Conservation (phyloP, 2,888 invertebrate species). For the Sarcophaga subvicina region DNA sequence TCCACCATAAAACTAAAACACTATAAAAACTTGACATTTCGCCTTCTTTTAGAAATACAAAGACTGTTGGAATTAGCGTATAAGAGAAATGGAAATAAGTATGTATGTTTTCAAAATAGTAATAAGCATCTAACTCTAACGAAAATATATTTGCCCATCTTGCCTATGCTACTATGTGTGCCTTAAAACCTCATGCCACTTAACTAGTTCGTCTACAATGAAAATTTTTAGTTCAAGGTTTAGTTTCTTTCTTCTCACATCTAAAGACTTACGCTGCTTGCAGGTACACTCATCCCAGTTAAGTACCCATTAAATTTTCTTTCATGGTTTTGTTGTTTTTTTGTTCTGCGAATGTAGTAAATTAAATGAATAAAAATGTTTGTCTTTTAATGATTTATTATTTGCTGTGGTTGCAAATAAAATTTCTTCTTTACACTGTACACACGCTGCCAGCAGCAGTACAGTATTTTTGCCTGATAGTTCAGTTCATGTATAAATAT, state of each 20-base stretch:
- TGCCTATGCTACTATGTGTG: too few species aligned
- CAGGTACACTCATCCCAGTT: background rate
- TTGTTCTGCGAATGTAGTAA: background rate
- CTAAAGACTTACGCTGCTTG: background rate
- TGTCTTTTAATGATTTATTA: constrained; percentile 56
- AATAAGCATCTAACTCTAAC: too few species aligned
- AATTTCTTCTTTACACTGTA: constrained; percentile 29
- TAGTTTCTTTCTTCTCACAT: background rate
- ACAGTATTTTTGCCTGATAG: background rate
- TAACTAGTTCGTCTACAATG: background rate
- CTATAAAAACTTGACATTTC: too few species aligned
- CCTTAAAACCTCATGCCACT: background rate
- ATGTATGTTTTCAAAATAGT: too few species aligned
- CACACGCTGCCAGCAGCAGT: background rate
- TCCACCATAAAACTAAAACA: too few species aligned
- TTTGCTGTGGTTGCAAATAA: constrained; percentile 29
- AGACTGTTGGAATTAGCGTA: too few species aligned
- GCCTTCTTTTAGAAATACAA: too few species aligned
- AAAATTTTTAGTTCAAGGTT: background rate
- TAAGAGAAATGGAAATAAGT: too few species aligned
- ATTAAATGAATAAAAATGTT: constrained; percentile 46
- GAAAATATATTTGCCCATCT: too few species aligned
- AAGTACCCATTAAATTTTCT: background rate
- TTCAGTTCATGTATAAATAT: constrained; percentile 29
- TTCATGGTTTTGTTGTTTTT: background rate